phyloP scores from a whole-genome alignment of 2,113 vertebrate species.

The Rhynchomys soricoides region DNA sequence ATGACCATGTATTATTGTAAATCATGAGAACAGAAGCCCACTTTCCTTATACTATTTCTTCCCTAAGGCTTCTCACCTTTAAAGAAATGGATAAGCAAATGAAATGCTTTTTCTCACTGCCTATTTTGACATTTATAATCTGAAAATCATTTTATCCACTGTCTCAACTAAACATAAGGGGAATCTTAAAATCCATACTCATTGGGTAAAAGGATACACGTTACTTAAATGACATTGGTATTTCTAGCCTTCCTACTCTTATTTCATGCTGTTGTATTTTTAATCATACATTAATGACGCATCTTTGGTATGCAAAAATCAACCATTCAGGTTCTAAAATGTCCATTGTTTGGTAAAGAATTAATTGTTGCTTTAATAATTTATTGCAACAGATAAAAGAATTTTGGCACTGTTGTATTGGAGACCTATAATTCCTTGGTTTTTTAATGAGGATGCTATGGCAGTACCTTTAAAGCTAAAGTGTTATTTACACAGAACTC shows the following conservation, averaged over 20 bases:
- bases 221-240: not conserved
- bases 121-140: not conserved
- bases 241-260: not conserved
- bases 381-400: not conserved
- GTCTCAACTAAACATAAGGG: not conserved
- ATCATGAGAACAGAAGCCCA: not conserved
- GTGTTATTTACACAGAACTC: constrained; percentile 22
- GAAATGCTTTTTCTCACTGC: not conserved
- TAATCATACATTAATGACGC: not conserved
- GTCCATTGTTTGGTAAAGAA: not conserved
- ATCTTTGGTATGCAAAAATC: not conserved
- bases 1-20: not conserved
- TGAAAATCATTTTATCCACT: not conserved
- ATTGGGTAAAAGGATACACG: not conserved
- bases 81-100: not conserved
- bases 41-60: not conserved
- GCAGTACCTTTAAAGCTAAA: not conserved
- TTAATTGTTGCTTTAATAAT: not conserved
- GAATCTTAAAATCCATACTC: not conserved
- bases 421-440: not conserved
- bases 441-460: constrained; percentile 16
- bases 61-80: not conserved
- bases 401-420: not conserved
- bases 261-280: not conserved
- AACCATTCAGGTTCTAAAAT: not conserved